Evolutionary conservation across 2,888 invertebrate species (phyloP).

Genomic region (Chirona hameri): DNA sequence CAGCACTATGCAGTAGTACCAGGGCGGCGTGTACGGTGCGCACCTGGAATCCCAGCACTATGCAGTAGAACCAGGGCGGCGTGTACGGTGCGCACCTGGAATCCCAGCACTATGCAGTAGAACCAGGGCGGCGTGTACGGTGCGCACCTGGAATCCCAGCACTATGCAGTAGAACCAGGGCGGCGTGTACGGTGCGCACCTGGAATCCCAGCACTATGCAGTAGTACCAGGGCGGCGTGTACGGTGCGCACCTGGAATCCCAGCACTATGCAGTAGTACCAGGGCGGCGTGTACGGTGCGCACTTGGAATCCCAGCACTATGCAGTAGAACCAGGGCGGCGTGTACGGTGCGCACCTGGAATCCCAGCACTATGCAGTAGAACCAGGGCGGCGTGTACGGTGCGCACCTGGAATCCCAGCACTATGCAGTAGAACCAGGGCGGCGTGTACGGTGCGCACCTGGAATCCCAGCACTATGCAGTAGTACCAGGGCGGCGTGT

Average conservation of each 20-base stretch:
- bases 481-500: slow-evolving; percentile 74
- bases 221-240: slow-evolving; percentile 78
- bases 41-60: slow-evolving; percentile 77
- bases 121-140: slow-evolving; percentile 81
- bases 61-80: slow-evolving; percentile 79
- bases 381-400: slow-evolving; percentile 81
- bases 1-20: slow-evolving; percentile 77
- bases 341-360: slow-evolving; percentile 69
- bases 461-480: slow-evolving; percentile 77
- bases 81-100: slow-evolving; percentile 69
- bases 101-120: slow-evolving; percentile 71
- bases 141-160: slow-evolving; percentile 70
- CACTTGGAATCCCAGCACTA: slow-evolving; percentile 77
- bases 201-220: slow-evolving; percentile 77
- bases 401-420: slow-evolving; percentile 70
- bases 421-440: slow-evolving; percentile 80
- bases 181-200: slow-evolving; percentile 65
- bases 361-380: slow-evolving; percentile 71
- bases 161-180: slow-evolving; percentile 80
- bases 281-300: slow-evolving; percentile 67
- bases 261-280: slow-evolving; percentile 77
- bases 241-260: slow-evolving; percentile 71
- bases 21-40: slow-evolving; percentile 67
- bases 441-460: slow-evolving; percentile 65
- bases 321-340: slow-evolving; percentile 79